Evolutionary conservation across 2,113 vertebrate species (phyloP), one percentile per base, ranked within the genome.

Genomic region (Nesoenas mayeri): DNA sequence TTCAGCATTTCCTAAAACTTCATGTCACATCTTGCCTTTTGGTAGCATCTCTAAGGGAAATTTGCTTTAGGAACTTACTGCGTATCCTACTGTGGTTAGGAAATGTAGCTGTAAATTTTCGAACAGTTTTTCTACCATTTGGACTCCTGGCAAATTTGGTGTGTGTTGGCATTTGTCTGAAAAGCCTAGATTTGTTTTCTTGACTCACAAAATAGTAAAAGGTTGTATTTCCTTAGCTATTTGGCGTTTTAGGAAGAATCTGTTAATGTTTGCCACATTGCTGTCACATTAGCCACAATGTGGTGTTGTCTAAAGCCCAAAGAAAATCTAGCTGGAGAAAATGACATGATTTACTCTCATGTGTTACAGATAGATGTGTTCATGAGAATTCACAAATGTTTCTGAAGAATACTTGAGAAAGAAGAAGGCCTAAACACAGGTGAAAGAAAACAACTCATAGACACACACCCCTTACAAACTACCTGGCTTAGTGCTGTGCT

Each of bases 401-500:
- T 72, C 64, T 64, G 64, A 65, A 50, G 44, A 75, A 56, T 31
- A 19, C 34, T 54, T 79, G 73, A 60, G 77, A 78, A 80, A 50
- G 53, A 83, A 12, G 24, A 74, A 67, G 2, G 9, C 10, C n/a
- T 53, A 62, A 79, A 67, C 17, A 57, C 36, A 36, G 58, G 54
- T 47, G 29, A 84, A 65, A 73, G 69, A 40, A 56, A 81, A 78
- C 34, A 89, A 81, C 34, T 79, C 60, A 54, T 7, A 54, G 38
- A 18, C n/a, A 53, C 51, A 53, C 25, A 28, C 6, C 29, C 28
- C 72, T 73, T 36, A 64, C 50, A 85, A 75, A 51, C 12, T 44
- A 9, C 32, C 44, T 2, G 4, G 31, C 42, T 36, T 1, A 0
- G 22, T 34, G 50, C 58, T 42, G 14, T 50, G 38, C 34, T 0